phyloP scores from a whole-genome alignment of 2,113 vertebrate species.

The Australoheros scitulus region DNA sequence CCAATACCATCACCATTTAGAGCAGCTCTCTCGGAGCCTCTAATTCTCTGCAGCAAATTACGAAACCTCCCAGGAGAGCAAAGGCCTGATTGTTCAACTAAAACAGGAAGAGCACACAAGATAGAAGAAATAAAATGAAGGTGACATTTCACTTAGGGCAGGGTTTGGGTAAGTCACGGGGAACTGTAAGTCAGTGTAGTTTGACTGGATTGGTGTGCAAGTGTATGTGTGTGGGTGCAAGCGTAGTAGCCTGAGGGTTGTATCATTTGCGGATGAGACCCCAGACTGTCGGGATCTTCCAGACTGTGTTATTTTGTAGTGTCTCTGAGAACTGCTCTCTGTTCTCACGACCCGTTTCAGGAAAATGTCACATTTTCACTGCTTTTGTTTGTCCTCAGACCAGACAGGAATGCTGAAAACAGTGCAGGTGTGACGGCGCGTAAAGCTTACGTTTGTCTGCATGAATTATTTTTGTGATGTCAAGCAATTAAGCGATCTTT shows the following conservation, averaged over 20 bases:
- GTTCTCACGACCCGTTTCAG: conserved; percentile 48
- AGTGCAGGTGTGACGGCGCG: neutral
- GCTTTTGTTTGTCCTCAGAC: neutral
- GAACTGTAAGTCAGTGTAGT: neutral
- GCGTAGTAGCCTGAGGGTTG: conserved; percentile 31
- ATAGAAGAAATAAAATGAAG: neutral
- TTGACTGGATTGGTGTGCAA: neutral
- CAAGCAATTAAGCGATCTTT: neutral
- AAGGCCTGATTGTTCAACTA: neutral
- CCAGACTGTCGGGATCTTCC: conserved; percentile 42
- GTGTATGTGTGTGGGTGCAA: neutral
- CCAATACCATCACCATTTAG: no score
- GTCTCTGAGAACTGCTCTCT: conserved; percentile 45
- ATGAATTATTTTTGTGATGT: neutral
- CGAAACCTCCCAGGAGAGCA: no score
- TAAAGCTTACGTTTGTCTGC: neutral
- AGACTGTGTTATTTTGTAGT: conserved; percentile 29
- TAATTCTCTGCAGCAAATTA: no score
- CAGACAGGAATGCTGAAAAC: neutral
- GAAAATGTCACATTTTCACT: neutral
- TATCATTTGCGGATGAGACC: conserved; percentile 29
- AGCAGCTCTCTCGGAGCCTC: no score
- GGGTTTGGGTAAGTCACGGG: neutral
- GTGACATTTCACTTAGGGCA: neutral
- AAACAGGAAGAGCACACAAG: neutral